Percentiles rank a stretch among this genome's conserved stretches.
phyloP scores from a whole-genome alignment of 2,113 vertebrate species.

The Amphiprion percula region DNA sequence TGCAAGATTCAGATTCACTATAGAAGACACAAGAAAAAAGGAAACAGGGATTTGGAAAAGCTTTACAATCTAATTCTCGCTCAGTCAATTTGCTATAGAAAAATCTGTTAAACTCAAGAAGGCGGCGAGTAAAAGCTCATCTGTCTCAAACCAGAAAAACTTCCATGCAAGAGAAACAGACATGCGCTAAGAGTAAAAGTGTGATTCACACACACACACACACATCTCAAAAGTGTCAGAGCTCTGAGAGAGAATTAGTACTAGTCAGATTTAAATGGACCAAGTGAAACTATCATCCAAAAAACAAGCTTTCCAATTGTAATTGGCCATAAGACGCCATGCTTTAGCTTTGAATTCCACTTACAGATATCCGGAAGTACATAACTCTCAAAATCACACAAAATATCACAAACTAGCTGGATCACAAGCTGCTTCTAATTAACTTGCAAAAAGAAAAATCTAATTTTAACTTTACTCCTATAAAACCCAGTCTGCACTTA shows the following conservation, averaged over 20 bases:
- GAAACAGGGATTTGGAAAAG: constrained; percentile 69
- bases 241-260: constrained; percentile 91
- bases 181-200: constrained; percentile 91
- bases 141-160: constrained; percentile 76
- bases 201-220: constrained; percentile 68
- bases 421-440: constrained; percentile 20
- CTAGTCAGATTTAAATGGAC: constrained; percentile 87
- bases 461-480: not conserved
- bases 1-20: constrained; percentile 82
- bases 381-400: constrained; percentile 48
- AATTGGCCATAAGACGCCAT: constrained; percentile 34
- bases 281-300: constrained; percentile 66
- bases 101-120: constrained; percentile 66
- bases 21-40: constrained; percentile 60
- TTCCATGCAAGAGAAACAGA: constrained; percentile 94
- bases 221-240: constrained; percentile 78
- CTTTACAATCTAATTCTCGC: constrained; percentile 61
- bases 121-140: constrained; percentile 62
- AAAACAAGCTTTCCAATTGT: constrained; percentile 47
- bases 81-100: constrained; percentile 66
- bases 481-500: constrained; percentile 37
- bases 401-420: constrained; percentile 32
- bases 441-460: constrained; percentile 17
- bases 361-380: not conserved
- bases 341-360: constrained; percentile 63